A percentile compares a stretch with the other conserved stretches of the same genome.
These are phyloP conservation scores for Cervus canadensis DNA, from an alignment of 2,113 vertebrate genomes.

Conservation along the genomic window DNA sequence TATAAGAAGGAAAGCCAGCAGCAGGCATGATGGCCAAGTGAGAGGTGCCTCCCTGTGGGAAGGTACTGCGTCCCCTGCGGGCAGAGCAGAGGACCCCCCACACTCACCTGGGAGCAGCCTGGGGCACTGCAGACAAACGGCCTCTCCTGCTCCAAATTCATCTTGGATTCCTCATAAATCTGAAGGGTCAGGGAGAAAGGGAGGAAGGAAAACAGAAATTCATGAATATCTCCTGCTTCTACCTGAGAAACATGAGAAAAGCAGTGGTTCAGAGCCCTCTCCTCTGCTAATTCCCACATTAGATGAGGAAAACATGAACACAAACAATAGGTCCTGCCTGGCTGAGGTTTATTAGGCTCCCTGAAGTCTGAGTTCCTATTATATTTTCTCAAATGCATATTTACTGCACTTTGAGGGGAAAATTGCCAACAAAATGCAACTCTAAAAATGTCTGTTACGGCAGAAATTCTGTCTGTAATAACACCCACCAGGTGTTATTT, in stretches of 20 bases:
- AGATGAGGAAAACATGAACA: slow-evolving; percentile 31
- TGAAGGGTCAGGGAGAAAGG: slow-evolving; percentile 78
- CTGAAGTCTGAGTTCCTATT: slow-evolving; percentile 10
- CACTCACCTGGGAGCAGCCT: slow-evolving; percentile 98
- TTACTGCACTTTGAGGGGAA: slow-evolving; percentile 53
- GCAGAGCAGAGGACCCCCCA: slow-evolving; percentile 54
- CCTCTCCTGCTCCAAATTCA: slow-evolving; percentile 99
- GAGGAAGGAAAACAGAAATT: slow-evolving; percentile 76
- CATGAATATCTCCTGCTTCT: slow-evolving; percentile 75
- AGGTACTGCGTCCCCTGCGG: slow-evolving; percentile 48
- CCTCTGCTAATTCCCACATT: background rate
- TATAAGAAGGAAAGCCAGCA: background rate
- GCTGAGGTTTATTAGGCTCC: slow-evolving; percentile 21
- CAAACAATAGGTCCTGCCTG: background rate
- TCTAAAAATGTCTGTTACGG: background rate
- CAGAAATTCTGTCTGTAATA: slow-evolving; percentile 49
- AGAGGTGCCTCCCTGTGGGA: background rate
- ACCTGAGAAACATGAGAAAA: slow-evolving; percentile 66
- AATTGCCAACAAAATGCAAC: background rate
- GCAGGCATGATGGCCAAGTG: slow-evolving; percentile 12
- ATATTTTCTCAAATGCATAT: slow-evolving; percentile 29
- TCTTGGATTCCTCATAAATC: slow-evolving; percentile 98
- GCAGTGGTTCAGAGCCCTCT: background rate
- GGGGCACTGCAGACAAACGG: slow-evolving; percentile 97
- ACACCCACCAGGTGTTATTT: slow-evolving; percentile 41